Base-by-base conservation (phyloP, 1,140 invertebrate genomes). In the Oreohelix idahoensis region DNA sequence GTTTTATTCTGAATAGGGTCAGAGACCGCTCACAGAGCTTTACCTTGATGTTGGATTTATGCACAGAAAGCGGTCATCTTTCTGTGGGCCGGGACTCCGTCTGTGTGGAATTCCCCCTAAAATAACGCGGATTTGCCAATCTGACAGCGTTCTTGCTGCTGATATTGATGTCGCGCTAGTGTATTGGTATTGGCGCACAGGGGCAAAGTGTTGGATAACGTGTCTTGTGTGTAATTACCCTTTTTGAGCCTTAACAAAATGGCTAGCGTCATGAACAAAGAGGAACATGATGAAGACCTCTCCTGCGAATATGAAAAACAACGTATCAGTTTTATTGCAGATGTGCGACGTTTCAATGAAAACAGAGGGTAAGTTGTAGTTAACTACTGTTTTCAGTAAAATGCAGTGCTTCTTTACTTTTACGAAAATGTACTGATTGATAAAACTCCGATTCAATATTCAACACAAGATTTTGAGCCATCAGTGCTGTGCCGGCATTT, bases 291-390 rank as follows among this genome's bases (percentile, higher is more conserved):
- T 49, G 77, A 79, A 26, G 45, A 79, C 53, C 32, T 79, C 26
- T 94, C 95, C 87, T 94, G 94, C 92, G 94, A 94, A 86, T 96
- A 95, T 93, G 93, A 94, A 89, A 94, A 94, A 93, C 95, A 96
- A 92, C 94, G 95, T 87, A 94, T 95, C 84, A 93, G 94, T 86
- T 97, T 97, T 93, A 92, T 97, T 85, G 94, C 95, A 88, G 96
- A 97, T 89, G 93, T 97, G 86, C 94, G 95, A 86, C 95, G 96
- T 89, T 97, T 97, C 90, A 96, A 97, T 92, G 95, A 96, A 83
- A 95, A 95, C 84, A 95, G 96, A 93, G 96, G 96, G 96, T 97
- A 93, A 95, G 94, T 94, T 87, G 32, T 79, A 95, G 94, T 94
- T 86, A 23, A 78, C 78, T 32, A 36, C 38, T 71, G 63, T 63